Conservation (phyloP, 2,113 vertebrate genomes). For the Pteropus alecto region DNA sequence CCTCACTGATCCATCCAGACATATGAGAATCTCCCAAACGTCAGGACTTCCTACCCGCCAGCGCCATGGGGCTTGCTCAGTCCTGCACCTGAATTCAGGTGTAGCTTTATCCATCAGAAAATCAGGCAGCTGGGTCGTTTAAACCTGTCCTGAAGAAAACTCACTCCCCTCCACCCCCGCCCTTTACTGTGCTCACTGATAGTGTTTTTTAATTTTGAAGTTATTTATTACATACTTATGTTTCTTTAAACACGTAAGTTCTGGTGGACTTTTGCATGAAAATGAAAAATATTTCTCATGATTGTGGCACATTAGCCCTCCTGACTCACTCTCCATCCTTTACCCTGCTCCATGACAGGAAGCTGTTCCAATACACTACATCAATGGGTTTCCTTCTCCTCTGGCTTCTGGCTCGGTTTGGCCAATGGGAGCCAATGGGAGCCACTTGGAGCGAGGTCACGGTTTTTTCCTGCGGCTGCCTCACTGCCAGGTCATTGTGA, state of each 20-base stretch:
- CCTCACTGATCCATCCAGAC: neutral
- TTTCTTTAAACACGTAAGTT: neutral
- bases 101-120: neutral
- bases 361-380: neutral
- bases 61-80: fast-evolving
- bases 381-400: neutral
- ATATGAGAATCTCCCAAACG: neutral
- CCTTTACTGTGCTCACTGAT: neutral
- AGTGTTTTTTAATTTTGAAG: neutral
- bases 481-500: neutral
- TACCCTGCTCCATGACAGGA: neutral
- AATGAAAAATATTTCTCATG: neutral
- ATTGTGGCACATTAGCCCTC: neutral
- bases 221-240: neutral
- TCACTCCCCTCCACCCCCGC: neutral
- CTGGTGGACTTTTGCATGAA: neutral
- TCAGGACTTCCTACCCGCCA: neutral
- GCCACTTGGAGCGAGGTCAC: neutral
- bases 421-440: neutral
- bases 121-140: neutral
- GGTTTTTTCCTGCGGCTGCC: neutral
- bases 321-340: neutral
- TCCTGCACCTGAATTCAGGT: neutral
- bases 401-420: neutral
- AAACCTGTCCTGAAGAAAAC: neutral